These are phyloP conservation scores for Riptortus pedestris DNA, from an alignment of 1,140 invertebrate species.

Conservation along the genomic window DNA sequence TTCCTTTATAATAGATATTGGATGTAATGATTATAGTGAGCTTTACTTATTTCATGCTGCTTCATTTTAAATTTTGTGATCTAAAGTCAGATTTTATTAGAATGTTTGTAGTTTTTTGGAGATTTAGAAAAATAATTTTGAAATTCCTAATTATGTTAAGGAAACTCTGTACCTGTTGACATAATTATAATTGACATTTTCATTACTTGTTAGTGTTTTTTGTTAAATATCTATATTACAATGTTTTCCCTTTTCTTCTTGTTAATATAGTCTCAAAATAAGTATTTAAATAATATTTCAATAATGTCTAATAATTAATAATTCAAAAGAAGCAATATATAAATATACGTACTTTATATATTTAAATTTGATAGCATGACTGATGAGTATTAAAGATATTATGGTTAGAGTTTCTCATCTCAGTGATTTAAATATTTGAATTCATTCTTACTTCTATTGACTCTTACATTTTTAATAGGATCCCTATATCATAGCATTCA, in stretches of 20 bases:
- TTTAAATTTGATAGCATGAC: constrained; percentile 2
- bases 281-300: background rate
- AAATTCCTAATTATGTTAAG: background rate
- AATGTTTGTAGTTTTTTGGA: background rate
- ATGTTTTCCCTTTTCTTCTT: background rate
- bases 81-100: background rate
- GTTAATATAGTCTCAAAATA: background rate
- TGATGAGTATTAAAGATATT: background rate
- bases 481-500: background rate
- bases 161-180: background rate
- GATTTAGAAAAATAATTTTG: no score
- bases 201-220: background rate
- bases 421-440: background rate
- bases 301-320: background rate
- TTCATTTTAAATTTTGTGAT: background rate
- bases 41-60: background rate
- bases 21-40: background rate
- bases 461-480: background rate
- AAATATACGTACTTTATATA: constrained; percentile 2
- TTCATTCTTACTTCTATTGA: background rate
- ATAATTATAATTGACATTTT: background rate
- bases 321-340: constrained; percentile 9
- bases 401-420: background rate
- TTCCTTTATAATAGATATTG: no score
- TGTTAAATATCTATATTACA: background rate